A percentile compares a stretch with the other conserved stretches of the same genome.
Conservation (phyloP, 2,888 invertebrate genomes). For the Ferrisia virgata region DNA sequence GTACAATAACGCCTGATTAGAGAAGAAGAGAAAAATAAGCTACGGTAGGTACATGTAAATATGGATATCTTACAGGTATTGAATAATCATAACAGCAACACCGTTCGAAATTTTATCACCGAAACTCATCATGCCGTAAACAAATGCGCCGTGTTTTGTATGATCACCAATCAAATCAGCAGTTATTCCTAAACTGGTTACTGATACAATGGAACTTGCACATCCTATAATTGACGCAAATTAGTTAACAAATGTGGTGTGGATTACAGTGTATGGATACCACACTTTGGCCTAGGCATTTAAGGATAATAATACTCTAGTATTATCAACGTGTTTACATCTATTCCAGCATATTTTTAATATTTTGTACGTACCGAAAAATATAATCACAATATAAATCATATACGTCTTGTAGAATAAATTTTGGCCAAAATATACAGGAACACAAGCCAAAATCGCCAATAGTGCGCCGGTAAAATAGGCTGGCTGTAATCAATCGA, state of each 20-base stretch:
- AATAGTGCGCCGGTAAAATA: conserved; percentile 34
- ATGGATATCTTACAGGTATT: conserved; percentile 64
- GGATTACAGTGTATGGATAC: too few relatives aligned
- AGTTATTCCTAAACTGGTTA: conserved; percentile 83
- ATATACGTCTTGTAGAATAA: not conserved
- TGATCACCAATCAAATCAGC: conserved; percentile 85
- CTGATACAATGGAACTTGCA: conserved; percentile 80
- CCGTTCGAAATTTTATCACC: conserved; percentile 90
- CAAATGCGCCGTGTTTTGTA: conserved; percentile 82
- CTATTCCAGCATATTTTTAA: not conserved
- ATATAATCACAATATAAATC: not conserved
- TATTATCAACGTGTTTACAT: not conserved
- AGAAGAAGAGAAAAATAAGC: not conserved
- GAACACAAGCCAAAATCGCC: conserved; percentile 25
- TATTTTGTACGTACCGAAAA: conserved; percentile 36
- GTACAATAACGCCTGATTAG: not conserved
- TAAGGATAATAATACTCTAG: too few relatives aligned
- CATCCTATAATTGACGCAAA: conserved; percentile 55
- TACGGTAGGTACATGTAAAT: too few relatives aligned
- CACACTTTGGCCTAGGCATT: too few relatives aligned
- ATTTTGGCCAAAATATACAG: conserved; percentile 34
- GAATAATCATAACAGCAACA: conserved; percentile 75
- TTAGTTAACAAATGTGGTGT: not conserved
- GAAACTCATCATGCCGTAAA: conserved; percentile 91
- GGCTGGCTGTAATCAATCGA: conserved; percentile 18